Base-by-base conservation (phyloP, 2,797 vertebrate genomes). In the Sylvia borin region DNA sequence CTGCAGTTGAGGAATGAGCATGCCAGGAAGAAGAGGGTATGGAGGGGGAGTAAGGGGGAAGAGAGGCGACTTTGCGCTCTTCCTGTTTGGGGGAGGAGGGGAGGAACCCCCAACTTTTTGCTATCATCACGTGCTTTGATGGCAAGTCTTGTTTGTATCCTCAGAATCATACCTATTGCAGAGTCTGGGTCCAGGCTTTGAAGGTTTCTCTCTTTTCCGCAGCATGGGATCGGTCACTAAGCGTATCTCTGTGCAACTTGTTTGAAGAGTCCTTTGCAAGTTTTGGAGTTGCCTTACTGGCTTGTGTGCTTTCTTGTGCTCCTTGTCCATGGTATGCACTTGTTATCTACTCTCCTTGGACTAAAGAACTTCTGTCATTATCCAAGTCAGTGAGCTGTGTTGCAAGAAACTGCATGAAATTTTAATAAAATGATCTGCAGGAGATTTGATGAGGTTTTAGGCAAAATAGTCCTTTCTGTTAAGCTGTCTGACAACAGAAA, bases 41-140 rank as follows among this genome's bases (percentile, higher is more conserved):
- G 11, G 29, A 21, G 36, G 7, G 34, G 24, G 5, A 29, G 9
- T 27, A 2, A 18, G 9, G 5, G 10, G 76, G 38, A 65, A 32
- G 57, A 84, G 36, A 85, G 17, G 18, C 76, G 53, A 18, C 36
- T 48, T 2, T 67, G 31, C 4, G 15, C 12, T 73, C 43, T 79
- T 58, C n/a, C 27, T 4, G 0, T 7, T 15, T 6, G n/a, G 24
- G 34, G 57, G n/a, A 3, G 4, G 5, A 3, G 2, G 2, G 8
- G 2, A 2, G 24, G 42, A n/a, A 11, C 2, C 1, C 2, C 5
- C 65, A 68, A 14, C 16, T 71, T 77, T 55, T 82, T 81, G 16
- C 54, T 66, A 8, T 75, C 45, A 47, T 73, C 20, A 7, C 1
- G 1, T 74, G 22, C 43, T 77, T 87, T 84, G 40, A 24, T 82